Evolutionary conservation across 1,140 invertebrate genomes (phyloP), one percentile per base, ranked within the genome.

Genomic region (Drosophila biarmipes): DNA sequence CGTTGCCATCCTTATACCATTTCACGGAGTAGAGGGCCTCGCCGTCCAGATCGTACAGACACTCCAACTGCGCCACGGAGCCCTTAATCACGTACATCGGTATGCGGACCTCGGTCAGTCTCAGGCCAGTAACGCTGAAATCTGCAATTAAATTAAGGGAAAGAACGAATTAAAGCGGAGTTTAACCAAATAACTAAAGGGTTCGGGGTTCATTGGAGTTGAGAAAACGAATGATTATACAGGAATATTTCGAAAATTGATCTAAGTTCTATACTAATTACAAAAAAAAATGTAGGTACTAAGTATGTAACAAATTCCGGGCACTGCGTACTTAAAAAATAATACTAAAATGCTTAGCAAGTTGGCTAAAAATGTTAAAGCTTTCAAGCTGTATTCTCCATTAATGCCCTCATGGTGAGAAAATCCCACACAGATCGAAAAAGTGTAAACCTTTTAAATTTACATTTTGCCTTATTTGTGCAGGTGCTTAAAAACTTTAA

Each of bases 1-100:
- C 96, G 78, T 95, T 94, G 62, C 94, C 94, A 73, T 95, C 95
- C 92, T 95, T 95, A 93, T 96, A 96, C 96, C 96, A 97, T 93
- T 96, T 96, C 57, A 96, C 95, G 6, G 96, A 96, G 90, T 96
- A 97, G 27, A 97, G 93, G 19, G 92, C 91, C 66, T 95, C 95
- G 1, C 92, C 93, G 75, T 96, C 95, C 86, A 96, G 92, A 86
- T 95, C 93, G 90, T 94, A 96, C 69, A 93, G 92, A 90, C 95
- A 95, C 87, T 94, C 93, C 68, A 96, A 92, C 52, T 90, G 91
- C 27, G 94, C 93, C 59, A 93, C 93, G 57, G 94, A 93, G 17
- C 95, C 95, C 61, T 94, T 92, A 64, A 94, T 94, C 75, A 95
- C 95, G 91, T 95, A 94, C 59, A 94, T 93, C 12, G 95, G 95